These are phyloP conservation scores for Valencia hispanica DNA, from an alignment of 2,797 vertebrate species.

Conservation along the genomic window DNA sequence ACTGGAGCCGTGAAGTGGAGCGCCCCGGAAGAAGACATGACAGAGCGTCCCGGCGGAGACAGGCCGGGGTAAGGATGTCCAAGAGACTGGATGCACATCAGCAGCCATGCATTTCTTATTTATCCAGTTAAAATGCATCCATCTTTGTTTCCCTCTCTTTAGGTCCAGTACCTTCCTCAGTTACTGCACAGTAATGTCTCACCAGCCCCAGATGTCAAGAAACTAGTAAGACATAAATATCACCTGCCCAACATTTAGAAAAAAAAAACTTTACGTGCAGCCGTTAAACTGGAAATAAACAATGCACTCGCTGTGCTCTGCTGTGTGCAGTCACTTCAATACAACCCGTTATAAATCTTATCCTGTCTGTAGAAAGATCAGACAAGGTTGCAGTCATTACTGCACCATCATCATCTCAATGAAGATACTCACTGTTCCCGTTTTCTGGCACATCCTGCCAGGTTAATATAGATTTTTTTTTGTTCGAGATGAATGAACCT, in stretches of 20 bases:
- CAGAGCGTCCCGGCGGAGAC: constrained; percentile 74
- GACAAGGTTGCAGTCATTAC: constrained; percentile 13
- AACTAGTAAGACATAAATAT: constrained; percentile 81
- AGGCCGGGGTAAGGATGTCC: constrained; percentile 66
- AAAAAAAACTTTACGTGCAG: neutral
- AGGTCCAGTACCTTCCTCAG: constrained; percentile 85
- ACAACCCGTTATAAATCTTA: neutral
- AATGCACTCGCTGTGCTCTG: neutral
- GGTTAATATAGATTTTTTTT: neutral
- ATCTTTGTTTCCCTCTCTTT: neutral
- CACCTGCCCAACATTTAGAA: constrained; percentile 84
- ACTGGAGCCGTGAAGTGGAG: constrained; percentile 74
- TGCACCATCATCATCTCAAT: constrained; percentile 54
- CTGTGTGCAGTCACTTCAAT: constrained; percentile 11
- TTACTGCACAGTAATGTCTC: constrained; percentile 82
- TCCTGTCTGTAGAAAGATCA: neutral
- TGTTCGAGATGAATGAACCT: neutral
- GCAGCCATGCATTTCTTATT: neutral
- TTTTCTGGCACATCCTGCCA: neutral
- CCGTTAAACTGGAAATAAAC: neutral
- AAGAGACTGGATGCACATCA: neutral
- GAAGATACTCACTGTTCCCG: neutral
- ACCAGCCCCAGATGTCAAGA: constrained; percentile 83
- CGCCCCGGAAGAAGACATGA: constrained; percentile 75
- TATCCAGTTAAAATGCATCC: too few relatives aligned